Conservation (phyloP, 2,797 vertebrate genomes). For the Alcedo quadribrachys region DNA sequence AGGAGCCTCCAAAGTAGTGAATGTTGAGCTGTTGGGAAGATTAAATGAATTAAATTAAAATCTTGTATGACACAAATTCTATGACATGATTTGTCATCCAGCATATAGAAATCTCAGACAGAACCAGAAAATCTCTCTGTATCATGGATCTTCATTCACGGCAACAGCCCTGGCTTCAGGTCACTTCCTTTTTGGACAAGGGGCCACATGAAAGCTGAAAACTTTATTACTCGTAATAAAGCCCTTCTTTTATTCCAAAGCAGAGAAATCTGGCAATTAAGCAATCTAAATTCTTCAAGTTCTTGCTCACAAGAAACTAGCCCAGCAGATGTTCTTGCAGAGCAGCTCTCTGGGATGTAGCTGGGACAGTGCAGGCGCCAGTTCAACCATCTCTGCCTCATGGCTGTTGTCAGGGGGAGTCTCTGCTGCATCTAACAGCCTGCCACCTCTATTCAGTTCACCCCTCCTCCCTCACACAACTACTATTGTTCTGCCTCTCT, state of each 20-base stretch:
- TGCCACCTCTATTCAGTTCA: not conserved
- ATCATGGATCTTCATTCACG: not conserved
- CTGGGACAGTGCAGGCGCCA: not conserved
- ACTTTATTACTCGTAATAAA: not conserved
- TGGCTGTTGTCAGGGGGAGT: not conserved
- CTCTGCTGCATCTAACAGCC: not conserved
- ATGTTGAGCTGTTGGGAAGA: slow-evolving; percentile 47
- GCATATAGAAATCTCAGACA: not conserved
- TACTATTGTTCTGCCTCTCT: slow-evolving; percentile 32
- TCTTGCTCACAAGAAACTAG: slow-evolving; percentile 13
- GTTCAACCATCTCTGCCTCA: not conserved
- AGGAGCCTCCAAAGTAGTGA: not conserved
- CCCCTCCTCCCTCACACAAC: not conserved
- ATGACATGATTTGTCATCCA: not conserved
- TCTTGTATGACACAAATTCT: not conserved
- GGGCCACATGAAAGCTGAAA: not conserved
- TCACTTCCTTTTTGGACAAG: not conserved
- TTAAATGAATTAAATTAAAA: slow-evolving; percentile 15
- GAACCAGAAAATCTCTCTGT: not conserved
- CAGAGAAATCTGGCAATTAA: slow-evolving; percentile 15
- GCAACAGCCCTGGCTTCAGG: not conserved
- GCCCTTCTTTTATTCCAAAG: not conserved
- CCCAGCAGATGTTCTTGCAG: not conserved
- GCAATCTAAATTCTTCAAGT: slow-evolving; percentile 15
- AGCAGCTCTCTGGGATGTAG: not conserved